These are phyloP conservation scores for Gymnosoma rotundatum DNA, from an alignment of 2,888 invertebrate species.

Conservation along the genomic window DNA sequence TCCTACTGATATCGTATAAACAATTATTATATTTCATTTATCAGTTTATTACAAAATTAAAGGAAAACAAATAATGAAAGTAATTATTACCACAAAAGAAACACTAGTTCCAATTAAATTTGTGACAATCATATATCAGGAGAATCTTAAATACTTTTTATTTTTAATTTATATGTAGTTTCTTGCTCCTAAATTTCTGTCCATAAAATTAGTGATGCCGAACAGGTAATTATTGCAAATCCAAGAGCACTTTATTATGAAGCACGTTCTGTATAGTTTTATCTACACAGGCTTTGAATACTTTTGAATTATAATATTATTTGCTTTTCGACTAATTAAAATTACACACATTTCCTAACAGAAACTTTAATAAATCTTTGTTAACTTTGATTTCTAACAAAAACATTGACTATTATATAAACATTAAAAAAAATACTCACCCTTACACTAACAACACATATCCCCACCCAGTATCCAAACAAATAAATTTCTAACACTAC, in stretches of 20 bases:
- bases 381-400: conserved; percentile 37
- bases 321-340: conserved; percentile 43
- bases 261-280: neutral
- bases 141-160: neutral
- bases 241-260: conserved; percentile 13
- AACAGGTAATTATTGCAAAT: neutral
- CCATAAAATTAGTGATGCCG: conserved; percentile 3
- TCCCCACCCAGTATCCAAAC: neutral
- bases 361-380: conserved; percentile 59
- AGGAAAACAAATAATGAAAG: too few species aligned
- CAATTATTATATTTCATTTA: too few species aligned
- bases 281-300: neutral
- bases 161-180: neutral
- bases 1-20: too few species aligned
- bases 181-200: too few species aligned
- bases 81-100: too few species aligned
- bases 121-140: too few species aligned
- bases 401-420: neutral
- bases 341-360: conserved; percentile 14
- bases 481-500: conserved; percentile 51
- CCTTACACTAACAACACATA: neutral
- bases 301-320: neutral
- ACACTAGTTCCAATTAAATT: too few species aligned
- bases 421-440: conserved; percentile 2
- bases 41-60: too few species aligned